Conservation (phyloP, 2,888 invertebrate genomes). For the Atethmia centrago region DNA sequence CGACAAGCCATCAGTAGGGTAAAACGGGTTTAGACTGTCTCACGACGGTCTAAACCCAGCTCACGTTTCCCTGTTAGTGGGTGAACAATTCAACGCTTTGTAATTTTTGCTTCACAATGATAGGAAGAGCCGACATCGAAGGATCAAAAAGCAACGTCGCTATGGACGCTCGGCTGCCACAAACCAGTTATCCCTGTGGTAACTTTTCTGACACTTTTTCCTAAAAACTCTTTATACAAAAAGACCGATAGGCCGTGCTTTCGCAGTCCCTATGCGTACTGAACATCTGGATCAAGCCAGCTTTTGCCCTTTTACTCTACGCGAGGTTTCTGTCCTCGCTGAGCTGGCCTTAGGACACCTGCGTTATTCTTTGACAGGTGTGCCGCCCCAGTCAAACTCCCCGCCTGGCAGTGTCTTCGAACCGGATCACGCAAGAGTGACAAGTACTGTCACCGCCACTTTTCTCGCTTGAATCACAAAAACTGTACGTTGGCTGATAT, state of each 20-base stretch:
- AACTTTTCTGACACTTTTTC: slow-evolving; percentile 93
- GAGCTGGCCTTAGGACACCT: slow-evolving; percentile 92
- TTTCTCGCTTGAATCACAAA: slow-evolving; percentile 88
- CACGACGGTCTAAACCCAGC: slow-evolving; percentile 92
- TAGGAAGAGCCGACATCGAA: slow-evolving; percentile 94
- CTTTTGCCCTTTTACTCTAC: slow-evolving; percentile 93
- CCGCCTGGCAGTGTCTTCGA: slow-evolving; percentile 91
- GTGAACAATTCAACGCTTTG: slow-evolving; percentile 94
- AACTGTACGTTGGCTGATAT: neutral
- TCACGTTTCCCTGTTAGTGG: slow-evolving; percentile 92
- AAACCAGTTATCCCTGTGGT: slow-evolving; percentile 93
- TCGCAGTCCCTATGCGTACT: slow-evolving; percentile 92
- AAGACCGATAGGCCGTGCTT: slow-evolving; percentile 93
- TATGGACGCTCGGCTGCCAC: slow-evolving; percentile 92
- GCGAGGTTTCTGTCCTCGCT: slow-evolving; percentile 93
- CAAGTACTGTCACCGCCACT: slow-evolving; percentile 75
- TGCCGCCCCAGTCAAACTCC: slow-evolving; percentile 93
- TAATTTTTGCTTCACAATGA: slow-evolving; percentile 93
- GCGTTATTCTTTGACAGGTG: slow-evolving; percentile 92
- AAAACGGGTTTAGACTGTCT: slow-evolving; percentile 92
- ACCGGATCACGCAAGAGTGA: slow-evolving; percentile 87
- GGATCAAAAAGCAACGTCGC: slow-evolving; percentile 93
- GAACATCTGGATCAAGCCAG: slow-evolving; percentile 92
- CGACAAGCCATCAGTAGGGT: slow-evolving; percentile 90
- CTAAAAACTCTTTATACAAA: slow-evolving; percentile 90